Evolutionary conservation across 2,797 vertebrate genomes (phyloP).

Genomic region (Coregonus ussuriensis): DNA sequence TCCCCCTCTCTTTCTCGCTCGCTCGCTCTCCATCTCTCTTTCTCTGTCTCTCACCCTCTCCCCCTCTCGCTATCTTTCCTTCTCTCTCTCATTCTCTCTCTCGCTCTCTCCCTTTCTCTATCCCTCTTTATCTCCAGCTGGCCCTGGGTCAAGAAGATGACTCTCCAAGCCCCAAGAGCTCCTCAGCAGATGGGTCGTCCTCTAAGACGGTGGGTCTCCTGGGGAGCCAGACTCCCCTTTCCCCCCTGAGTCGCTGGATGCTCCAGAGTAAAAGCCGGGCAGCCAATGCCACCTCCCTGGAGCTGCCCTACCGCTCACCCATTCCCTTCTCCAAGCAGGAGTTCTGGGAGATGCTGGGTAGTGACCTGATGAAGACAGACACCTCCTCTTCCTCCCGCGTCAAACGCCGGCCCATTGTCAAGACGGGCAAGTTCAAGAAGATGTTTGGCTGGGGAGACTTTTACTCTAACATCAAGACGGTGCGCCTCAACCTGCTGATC

Average conservation of each 20-base stretch:
- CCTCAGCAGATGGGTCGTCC: slow-evolving; percentile 65
- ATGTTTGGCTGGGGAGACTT: slow-evolving; percentile 99
- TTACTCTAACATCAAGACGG: slow-evolving; percentile 98
- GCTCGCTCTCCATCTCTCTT: no score
- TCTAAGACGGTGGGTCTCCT: slow-evolving; percentile 75
- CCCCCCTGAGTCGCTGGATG: slow-evolving; percentile 81
- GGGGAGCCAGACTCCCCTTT: slow-evolving; percentile 71
- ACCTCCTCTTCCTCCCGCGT: slow-evolving; percentile 75
- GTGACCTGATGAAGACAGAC: slow-evolving; percentile 75
- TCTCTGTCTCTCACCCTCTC: background rate
- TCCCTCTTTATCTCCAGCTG: slow-evolving; percentile 70
- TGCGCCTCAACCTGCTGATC: slow-evolving; percentile 94
- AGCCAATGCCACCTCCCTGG: slow-evolving; percentile 82
- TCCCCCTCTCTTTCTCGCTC: background rate
- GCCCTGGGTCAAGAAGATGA: slow-evolving; percentile 83
- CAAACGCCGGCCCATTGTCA: slow-evolving; percentile 80
- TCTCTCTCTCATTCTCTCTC: slow-evolving; percentile 1
- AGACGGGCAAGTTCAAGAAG: slow-evolving; percentile 90
- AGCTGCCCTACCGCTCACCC: slow-evolving; percentile 83
- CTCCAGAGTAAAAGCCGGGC: slow-evolving; percentile 76
- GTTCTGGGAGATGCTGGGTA: slow-evolving; percentile 88
- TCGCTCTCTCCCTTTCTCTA: slow-evolving; percentile 20
- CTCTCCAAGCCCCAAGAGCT: slow-evolving; percentile 70
- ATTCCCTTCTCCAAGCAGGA: slow-evolving; percentile 82
- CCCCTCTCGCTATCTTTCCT: background rate